Percentiles rank a stretch among this genome's conserved stretches.
Conservation (phyloP, 2,888 invertebrate genomes). For the Heliconius ethilla region DNA sequence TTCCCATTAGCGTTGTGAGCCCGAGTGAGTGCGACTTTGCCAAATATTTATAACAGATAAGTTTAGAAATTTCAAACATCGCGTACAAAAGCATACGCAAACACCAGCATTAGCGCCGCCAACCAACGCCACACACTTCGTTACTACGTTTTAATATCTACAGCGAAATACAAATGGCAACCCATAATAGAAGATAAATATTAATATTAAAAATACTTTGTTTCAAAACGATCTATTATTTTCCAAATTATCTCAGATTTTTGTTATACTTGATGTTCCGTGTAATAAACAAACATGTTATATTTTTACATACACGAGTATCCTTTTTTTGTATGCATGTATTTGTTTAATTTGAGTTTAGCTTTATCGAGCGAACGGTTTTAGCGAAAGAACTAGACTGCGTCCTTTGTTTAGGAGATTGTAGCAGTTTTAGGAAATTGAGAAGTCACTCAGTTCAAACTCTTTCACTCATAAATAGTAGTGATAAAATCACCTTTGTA, state of each 20-base stretch:
- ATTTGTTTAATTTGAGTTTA: neutral
- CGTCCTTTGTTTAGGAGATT: neutral
- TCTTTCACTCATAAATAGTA: no score
- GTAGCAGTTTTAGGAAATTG: neutral
- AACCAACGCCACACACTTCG: neutral
- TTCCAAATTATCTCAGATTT: conserved; percentile 1
- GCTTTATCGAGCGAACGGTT: neutral
- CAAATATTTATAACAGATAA: conserved; percentile 15
- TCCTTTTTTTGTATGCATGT: neutral
- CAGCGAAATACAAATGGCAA: neutral
- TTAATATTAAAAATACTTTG: conserved; percentile 2
- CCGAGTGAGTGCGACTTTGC: neutral
- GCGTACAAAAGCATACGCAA: conserved; percentile 2
- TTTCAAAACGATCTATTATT: neutral
- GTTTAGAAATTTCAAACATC: conserved; percentile 9
- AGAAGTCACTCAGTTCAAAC: neutral
- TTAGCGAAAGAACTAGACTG: neutral
- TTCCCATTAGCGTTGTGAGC: neutral
- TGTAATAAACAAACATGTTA: neutral
- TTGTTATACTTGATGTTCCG: neutral
- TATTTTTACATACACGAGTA: no score
- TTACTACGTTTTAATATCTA: neutral
- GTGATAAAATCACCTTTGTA: no score
- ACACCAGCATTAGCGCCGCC: neutral
- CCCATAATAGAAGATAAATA: neutral